Percentiles rank a stretch among this genome's conserved stretches.
Conservation (phyloP, 2,113 vertebrate species). For the Hoplias malabaricus region DNA sequence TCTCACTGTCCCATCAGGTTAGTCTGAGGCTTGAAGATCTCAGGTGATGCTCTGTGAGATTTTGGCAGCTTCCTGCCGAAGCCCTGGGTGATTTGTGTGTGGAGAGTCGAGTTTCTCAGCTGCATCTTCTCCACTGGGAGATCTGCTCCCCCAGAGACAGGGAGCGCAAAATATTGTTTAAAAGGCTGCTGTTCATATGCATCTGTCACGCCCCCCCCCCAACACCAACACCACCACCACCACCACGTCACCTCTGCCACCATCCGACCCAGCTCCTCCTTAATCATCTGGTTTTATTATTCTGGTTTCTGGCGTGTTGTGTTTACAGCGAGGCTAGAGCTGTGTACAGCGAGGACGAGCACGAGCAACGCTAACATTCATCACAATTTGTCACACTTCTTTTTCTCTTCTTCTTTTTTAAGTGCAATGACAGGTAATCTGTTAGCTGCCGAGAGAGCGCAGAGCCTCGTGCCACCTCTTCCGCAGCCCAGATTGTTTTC, state of each 20-base stretch:
- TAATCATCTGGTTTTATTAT: conserved; percentile 33
- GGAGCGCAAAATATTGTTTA: conserved; percentile 44
- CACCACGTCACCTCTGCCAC: conserved; percentile 44
- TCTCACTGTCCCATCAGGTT: conserved; percentile 13
- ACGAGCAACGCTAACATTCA: not conserved
- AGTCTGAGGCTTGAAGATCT: conserved; percentile 23
- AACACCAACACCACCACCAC: conserved; percentile 20
- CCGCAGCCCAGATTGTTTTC: not conserved
- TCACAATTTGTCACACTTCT: conserved; percentile 33
- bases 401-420: conserved; percentile 7
- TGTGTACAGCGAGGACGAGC: not conserved
- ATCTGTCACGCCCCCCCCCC: conserved; percentile 40
- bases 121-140: conserved; percentile 15
- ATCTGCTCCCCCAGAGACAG: conserved; percentile 37
- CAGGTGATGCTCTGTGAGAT: conserved; percentile 42
- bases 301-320: not conserved
- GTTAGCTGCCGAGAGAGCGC: not conserved
- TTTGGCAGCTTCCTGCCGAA: conserved; percentile 48
- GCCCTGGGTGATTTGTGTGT: conserved; percentile 36
- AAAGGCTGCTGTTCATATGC: conserved; percentile 47
- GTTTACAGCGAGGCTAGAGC: conserved; percentile 5
- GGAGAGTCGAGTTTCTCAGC: conserved; percentile 46
- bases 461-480: not conserved
- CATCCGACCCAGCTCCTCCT: conserved; percentile 34
- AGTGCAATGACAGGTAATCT: conserved; percentile 7